Evolutionary conservation across 2,797 vertebrate species (phyloP).

Genomic region (Siniperca undulata): DNA sequence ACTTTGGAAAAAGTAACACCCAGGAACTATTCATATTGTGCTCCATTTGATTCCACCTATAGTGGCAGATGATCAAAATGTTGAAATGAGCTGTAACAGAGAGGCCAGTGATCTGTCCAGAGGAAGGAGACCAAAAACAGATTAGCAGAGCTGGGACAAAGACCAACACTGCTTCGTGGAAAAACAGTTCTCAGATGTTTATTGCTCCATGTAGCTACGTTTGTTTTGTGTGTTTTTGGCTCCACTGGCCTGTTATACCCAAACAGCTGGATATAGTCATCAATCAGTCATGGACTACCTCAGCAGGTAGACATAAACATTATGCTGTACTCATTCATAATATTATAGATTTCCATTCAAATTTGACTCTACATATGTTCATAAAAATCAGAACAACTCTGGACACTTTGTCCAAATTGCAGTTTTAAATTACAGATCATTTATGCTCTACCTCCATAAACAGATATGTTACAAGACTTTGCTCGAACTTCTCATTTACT

Average conservation of each 20-base stretch:
- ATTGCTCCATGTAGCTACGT: not conserved
- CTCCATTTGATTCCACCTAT: not conserved
- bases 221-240: not conserved
- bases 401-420: not conserved
- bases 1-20: not conserved
- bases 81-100: not conserved
- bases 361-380: not conserved
- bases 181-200: not conserved
- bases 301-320: not conserved
- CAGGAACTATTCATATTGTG: not conserved
- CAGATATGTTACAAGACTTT: not conserved
- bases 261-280: too few relatives aligned
- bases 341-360: not conserved
- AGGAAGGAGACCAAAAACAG: not conserved
- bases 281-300: too few relatives aligned
- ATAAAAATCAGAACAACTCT: not conserved
- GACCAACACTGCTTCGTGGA: not conserved
- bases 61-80: not conserved
- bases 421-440: not conserved
- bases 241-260: not conserved
- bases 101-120: conserved; percentile 7
- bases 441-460: not conserved
- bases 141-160: not conserved
- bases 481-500: too few relatives aligned
- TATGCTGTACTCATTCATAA: not conserved